Conservation (phyloP, 2,113 vertebrate genomes). For the Mungos mungo region DNA sequence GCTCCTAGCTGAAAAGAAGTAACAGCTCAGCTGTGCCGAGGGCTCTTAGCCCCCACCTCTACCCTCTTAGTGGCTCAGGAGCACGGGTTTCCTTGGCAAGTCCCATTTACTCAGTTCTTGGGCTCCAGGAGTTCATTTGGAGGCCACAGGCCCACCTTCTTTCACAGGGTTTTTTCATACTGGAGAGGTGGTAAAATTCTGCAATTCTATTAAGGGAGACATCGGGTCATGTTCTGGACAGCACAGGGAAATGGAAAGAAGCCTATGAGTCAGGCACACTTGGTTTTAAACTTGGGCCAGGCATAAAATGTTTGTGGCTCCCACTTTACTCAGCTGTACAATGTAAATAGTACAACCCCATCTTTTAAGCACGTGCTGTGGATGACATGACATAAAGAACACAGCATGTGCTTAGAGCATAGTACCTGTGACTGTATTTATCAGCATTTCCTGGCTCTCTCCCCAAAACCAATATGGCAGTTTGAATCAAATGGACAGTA, state of each 20-base stretch:
- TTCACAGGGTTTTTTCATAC: neutral
- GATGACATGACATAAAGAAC: neutral
- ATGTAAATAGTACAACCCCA: neutral
- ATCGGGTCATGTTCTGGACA: neutral
- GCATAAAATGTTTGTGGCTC: neutral
- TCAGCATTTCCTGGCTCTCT: neutral
- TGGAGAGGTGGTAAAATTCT: neutral
- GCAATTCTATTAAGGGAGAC: neutral
- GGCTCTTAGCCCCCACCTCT: neutral
- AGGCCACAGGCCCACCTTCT: neutral
- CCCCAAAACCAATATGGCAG: neutral
- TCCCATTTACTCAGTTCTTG: neutral
- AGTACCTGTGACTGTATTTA: neutral
- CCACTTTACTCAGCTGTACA: neutral
- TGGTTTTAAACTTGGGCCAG: neutral
- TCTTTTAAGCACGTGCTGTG: neutral
- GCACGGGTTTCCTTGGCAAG: neutral
- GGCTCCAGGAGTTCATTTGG: neutral
- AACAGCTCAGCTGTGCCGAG: neutral
- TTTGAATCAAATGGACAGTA: neutral
- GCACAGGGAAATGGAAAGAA: neutral
- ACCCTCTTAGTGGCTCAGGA: rapidly evolving
- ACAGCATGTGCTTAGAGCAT: rapidly evolving
- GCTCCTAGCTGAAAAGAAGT: neutral
- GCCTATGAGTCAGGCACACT: too few relatives aligned